phyloP scores from a whole-genome alignment of 2,888 invertebrate genomes.

The Hyalella azteca region DNA sequence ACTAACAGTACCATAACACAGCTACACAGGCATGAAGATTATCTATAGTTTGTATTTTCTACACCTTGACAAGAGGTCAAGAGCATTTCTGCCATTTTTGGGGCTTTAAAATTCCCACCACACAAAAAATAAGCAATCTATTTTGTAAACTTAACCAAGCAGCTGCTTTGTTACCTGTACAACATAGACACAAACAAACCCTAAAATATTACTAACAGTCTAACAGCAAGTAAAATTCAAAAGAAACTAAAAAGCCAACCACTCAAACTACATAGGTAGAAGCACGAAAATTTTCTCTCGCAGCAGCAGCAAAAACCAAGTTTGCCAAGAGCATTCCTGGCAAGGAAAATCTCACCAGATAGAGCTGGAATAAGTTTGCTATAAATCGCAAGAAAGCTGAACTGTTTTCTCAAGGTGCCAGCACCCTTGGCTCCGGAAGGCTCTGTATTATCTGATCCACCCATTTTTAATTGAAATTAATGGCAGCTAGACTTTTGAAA shows the following conservation, averaged over 20 bases:
- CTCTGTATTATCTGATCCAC: neutral
- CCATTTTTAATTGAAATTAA: neutral
- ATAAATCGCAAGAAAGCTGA: constrained; percentile 14
- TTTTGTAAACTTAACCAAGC: neutral
- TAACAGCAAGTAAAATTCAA: neutral
- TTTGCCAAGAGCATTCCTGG: neutral
- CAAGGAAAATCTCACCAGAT: neutral
- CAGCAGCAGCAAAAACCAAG: neutral
- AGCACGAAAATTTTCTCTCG: neutral
- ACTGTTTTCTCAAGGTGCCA: constrained; percentile 4
- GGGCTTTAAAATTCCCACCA: too few species aligned
- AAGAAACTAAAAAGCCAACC: neutral
- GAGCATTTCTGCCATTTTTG: too few species aligned
- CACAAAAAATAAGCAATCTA: neutral
- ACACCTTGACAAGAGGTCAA: too few species aligned
- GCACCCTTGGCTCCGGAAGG: constrained; percentile 7
- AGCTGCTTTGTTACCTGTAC: neutral
- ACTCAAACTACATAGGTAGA: neutral
- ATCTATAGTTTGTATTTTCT: too few species aligned
- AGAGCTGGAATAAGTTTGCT: neutral
- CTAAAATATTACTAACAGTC: neutral
- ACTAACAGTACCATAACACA: too few species aligned
- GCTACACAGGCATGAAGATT: too few species aligned
- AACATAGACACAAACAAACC: neutral
- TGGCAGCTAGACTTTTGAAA: too few species aligned